Evolutionary conservation across 2,888 invertebrate species (phyloP).

Genomic region (Cataglyphis albicans): DNA sequence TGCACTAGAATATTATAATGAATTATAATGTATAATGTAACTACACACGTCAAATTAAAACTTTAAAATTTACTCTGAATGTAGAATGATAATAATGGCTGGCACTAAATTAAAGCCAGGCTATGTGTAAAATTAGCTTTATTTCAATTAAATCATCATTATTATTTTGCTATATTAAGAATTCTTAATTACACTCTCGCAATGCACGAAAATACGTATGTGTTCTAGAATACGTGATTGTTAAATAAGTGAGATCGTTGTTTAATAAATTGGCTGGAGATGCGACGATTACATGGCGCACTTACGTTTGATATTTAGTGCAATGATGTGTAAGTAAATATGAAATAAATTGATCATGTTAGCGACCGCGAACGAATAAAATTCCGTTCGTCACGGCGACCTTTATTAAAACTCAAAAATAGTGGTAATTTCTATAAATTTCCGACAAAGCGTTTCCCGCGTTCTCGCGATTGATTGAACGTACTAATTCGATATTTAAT

Average conservation of each 20-base stretch:
- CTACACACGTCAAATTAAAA: not conserved
- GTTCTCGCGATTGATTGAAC: constrained; percentile 43
- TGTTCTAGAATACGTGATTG: constrained; percentile 34
- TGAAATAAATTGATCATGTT: constrained; percentile 47
- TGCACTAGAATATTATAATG: constrained; percentile 20
- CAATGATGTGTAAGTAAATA: constrained; percentile 51
- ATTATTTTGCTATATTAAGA: constrained; percentile 47
- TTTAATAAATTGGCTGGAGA: constrained; percentile 38
- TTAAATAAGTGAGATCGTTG: constrained; percentile 38
- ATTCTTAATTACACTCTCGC: constrained; percentile 31
- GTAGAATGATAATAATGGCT: constrained; percentile 31
- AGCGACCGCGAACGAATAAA: constrained; percentile 41
- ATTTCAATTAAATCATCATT: constrained; percentile 36
- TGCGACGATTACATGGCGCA: constrained; percentile 20
- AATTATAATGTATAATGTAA: constrained; percentile 9
- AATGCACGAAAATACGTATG: constrained; percentile 10
- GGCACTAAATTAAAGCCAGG: constrained; percentile 14
- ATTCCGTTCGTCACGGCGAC: constrained; percentile 40
- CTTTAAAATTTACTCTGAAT: constrained; percentile 20
- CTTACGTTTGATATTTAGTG: constrained; percentile 48
- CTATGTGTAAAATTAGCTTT: constrained; percentile 23
- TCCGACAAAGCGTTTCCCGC: constrained; percentile 49
- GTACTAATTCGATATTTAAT: constrained; percentile 55
- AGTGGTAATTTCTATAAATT: constrained; percentile 54
- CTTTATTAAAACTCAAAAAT: constrained; percentile 51